phyloP scores from a whole-genome alignment of 2,113 vertebrate species.

The Mionectes macconnelli region DNA sequence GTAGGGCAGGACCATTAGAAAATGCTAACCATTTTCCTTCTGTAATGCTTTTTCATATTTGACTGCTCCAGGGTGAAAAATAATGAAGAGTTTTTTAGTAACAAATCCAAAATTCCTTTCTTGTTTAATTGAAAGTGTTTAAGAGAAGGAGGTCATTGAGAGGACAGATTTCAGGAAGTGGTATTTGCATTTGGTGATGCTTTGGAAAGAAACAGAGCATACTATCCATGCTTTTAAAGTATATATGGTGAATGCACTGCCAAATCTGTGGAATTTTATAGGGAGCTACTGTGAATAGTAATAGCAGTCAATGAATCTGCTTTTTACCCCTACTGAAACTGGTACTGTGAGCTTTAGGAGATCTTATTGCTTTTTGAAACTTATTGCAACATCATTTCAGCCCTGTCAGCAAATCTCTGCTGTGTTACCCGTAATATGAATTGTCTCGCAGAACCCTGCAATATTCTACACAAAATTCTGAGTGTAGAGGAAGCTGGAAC shows the following conservation, averaged over 20 bases:
- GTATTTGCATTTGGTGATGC: constrained; percentile 4
- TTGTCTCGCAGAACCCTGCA: not conserved
- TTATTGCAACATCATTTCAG: not conserved
- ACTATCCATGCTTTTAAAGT: not conserved
- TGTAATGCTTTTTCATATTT: not conserved
- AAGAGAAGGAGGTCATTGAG: constrained; percentile 11
- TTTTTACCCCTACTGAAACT: not conserved
- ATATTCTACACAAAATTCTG: not conserved
- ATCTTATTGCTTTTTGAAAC: not conserved
- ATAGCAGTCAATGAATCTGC: not conserved
- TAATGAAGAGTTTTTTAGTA: constrained; percentile 23
- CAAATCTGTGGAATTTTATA: not conserved
- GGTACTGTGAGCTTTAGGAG: not conserved
- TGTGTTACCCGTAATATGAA: not conserved
- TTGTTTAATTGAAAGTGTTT: constrained; percentile 47
- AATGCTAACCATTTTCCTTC: not conserved
- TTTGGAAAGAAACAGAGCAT: constrained; percentile 16
- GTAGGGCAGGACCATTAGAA: not conserved
- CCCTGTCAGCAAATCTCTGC: not conserved
- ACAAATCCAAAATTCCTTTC: constrained; percentile 41
- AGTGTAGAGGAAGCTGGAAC: not conserved
- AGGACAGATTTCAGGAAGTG: constrained; percentile 43
- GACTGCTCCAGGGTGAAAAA: constrained; percentile 8
- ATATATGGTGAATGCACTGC: not conserved
- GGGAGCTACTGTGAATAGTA: not conserved